Evolutionary conservation across 2,888 invertebrate genomes (phyloP).

Genomic region (Thymelicus lineola): DNA sequence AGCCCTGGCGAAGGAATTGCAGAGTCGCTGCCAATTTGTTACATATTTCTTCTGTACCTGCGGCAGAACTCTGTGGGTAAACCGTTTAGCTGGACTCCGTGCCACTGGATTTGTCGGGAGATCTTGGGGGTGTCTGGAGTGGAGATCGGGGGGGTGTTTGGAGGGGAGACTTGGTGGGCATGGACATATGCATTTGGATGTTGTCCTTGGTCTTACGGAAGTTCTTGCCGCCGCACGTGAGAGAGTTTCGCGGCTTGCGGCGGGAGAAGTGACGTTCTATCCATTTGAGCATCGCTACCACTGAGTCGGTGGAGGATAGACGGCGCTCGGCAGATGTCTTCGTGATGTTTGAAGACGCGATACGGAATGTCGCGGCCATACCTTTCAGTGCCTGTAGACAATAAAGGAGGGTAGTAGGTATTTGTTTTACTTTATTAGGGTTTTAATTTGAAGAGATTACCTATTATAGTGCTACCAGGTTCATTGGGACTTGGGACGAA

Average conservation of each 20-base stretch:
- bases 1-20: not conserved
- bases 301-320: conserved; percentile 94
- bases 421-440: no score
- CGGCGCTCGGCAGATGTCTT: conserved; percentile 95
- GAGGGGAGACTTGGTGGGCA: conserved; percentile 65
- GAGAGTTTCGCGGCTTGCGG: conserved; percentile 90
- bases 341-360: conserved; percentile 93
- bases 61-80: not conserved
- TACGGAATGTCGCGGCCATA: conserved; percentile 96
- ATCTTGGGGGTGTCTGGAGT: conserved; percentile 52
- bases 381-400: conserved; percentile 91
- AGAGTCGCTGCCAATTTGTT: conserved; percentile 5
- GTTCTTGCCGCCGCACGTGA: conserved; percentile 79
- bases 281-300: conserved; percentile 95
- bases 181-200: conserved; percentile 91
- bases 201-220: conserved; percentile 87
- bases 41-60: not conserved
- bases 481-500: no score
- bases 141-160: conserved; percentile 50
- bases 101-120: conserved; percentile 65
- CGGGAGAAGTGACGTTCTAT: conserved; percentile 93
- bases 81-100: conserved; percentile 72
- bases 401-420: no score
- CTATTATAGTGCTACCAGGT: no score
- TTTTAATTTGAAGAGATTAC: no score